Evolutionary conservation across 2,888 invertebrate species (phyloP).

Genomic region (Philereme vetulata): DNA sequence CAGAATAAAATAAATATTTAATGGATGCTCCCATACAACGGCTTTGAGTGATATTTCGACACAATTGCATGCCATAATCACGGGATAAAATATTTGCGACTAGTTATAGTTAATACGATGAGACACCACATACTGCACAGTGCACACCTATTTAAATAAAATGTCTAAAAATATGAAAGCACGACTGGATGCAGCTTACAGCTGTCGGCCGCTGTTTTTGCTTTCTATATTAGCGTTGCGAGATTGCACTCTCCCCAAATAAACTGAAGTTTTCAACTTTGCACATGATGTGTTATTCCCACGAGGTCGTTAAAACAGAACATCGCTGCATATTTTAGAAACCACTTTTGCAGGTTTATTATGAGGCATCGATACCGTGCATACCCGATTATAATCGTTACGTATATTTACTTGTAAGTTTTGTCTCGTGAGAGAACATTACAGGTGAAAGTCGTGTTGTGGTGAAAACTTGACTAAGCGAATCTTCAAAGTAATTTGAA

Average conservation of each 20-base stretch:
- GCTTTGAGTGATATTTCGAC: no score
- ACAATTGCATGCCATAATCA: no score
- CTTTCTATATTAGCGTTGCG: constrained; percentile 47
- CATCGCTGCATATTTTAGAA: constrained; percentile 32
- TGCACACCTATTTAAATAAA: no score
- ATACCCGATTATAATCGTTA: background rate
- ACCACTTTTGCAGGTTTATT: constrained; percentile 5
- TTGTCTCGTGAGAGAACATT: constrained; percentile 29
- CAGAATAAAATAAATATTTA: no score
- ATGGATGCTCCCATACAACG: no score
- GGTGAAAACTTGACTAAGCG: constrained; percentile 38
- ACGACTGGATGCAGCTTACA: constrained; percentile 34
- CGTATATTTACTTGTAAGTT: constrained; percentile 11
- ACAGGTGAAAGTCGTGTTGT: constrained; percentile 32
- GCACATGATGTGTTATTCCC: constrained; percentile 47
- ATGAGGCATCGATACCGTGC: no score
- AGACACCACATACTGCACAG: no score
- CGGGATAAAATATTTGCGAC: no score
- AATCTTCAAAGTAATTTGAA: constrained; percentile 22
- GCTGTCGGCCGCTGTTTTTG: constrained; percentile 45
- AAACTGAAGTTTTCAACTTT: constrained; percentile 45
- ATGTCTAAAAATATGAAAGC: no score
- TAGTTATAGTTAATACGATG: no score
- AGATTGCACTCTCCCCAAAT: constrained; percentile 47
- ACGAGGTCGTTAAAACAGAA: constrained; percentile 43